These are phyloP conservation scores for Pygoscelis adeliae DNA, from an alignment of 2,113 vertebrate species.

Conservation along the genomic window DNA sequence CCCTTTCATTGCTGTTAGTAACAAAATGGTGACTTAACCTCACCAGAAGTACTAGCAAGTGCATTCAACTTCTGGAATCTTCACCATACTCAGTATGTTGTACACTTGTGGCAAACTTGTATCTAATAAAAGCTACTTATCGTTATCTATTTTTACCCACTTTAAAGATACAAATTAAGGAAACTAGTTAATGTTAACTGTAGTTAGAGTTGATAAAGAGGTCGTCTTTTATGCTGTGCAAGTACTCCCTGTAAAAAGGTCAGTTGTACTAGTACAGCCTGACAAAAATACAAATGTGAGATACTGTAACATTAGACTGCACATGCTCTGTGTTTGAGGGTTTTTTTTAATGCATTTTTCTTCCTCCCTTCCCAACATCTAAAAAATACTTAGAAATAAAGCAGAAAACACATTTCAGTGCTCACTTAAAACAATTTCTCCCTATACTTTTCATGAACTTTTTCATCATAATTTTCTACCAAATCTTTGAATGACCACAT, in stretches of 20 bases:
- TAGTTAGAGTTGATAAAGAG: not conserved
- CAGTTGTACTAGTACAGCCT: not conserved
- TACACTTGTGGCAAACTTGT: not conserved
- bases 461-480: not conserved
- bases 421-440: not conserved
- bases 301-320: not conserved
- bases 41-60: not conserved
- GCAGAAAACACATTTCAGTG: not conserved
- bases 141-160: not conserved
- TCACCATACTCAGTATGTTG: not conserved
- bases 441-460: not conserved
- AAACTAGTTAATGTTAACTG: not conserved
- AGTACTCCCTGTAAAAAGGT: not conserved
- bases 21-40: not conserved
- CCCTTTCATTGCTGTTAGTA: not conserved
- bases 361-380: not conserved
- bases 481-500: not conserved
- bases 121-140: not conserved
- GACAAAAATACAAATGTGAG: not conserved
- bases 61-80: not conserved
- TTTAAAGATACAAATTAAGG: not conserved
- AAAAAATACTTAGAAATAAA: not conserved
- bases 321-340: not conserved
- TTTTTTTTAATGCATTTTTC: not conserved
- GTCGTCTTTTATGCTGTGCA: not conserved